Conservation (phyloP, 2,113 vertebrate species). For the Octodon degus region DNA sequence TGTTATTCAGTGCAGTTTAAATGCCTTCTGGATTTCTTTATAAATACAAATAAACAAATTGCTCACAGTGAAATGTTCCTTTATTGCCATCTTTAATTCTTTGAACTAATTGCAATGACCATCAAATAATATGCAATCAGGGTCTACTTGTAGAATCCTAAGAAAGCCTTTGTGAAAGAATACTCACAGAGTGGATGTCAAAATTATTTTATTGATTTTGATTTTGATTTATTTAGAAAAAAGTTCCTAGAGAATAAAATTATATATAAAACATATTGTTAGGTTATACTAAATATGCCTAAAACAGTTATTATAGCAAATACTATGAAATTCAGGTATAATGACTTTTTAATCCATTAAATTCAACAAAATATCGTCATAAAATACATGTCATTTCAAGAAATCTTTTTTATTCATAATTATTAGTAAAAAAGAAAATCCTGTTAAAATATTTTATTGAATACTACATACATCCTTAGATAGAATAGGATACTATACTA, state of each 20-base stretch:
- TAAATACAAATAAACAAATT: constrained; percentile 44
- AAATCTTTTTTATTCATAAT: background rate
- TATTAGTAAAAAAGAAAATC: background rate
- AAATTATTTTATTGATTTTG: background rate
- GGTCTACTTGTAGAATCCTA: background rate
- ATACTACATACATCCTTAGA: background rate
- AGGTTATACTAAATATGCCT: background rate
- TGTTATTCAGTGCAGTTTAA: background rate
- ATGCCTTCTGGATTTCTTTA: background rate
- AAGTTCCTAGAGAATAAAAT: background rate
- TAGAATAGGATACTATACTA: background rate
- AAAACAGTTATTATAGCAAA: background rate
- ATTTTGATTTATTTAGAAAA: background rate
- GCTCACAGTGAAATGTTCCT: background rate
- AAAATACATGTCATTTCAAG: background rate
- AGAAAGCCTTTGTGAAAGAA: background rate
- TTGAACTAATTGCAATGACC: background rate
- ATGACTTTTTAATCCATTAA: background rate
- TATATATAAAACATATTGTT: background rate
- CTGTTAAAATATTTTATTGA: background rate
- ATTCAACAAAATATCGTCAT: background rate
- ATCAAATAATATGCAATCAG: constrained; percentile 20
- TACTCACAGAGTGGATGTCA: background rate
- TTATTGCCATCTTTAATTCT: background rate
- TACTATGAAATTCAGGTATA: background rate